phyloP scores from a whole-genome alignment of 2,888 invertebrate genomes.

The Drosophila formosana region DNA sequence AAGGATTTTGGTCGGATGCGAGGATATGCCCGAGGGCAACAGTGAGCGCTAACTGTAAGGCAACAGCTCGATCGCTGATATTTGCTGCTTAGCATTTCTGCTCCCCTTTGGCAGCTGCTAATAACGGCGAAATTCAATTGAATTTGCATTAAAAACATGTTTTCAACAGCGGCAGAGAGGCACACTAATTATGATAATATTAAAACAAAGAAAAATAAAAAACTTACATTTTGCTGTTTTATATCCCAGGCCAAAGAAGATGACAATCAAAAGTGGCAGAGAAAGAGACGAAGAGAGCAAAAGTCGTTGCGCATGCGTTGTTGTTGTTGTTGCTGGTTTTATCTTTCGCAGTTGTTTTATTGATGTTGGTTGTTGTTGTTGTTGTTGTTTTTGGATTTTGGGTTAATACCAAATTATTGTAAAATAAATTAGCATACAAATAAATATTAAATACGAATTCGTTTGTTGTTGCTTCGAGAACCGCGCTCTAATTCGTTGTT shows the following conservation, averaged over 20 bases:
- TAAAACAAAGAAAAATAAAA: slow-evolving; percentile 36
- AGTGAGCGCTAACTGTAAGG: slow-evolving; percentile 8
- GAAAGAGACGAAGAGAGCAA: slow-evolving; percentile 12
- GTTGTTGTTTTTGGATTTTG: slow-evolving; percentile 52
- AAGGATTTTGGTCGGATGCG: slow-evolving; percentile 13
- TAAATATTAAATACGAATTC: slow-evolving; percentile 66
- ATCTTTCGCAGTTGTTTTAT: slow-evolving; percentile 38
- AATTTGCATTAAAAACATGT: slow-evolving; percentile 72
- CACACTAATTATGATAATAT: slow-evolving; percentile 31
- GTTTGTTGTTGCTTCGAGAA: slow-evolving; percentile 41
- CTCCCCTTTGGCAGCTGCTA: not conserved
- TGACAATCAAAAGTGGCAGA: slow-evolving; percentile 14
- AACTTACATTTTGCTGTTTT: slow-evolving; percentile 72
- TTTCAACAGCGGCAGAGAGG: slow-evolving; percentile 21
- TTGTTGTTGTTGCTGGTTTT: slow-evolving; percentile 32
- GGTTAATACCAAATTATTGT: slow-evolving; percentile 76
- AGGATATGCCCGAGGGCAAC: slow-evolving; percentile 1
- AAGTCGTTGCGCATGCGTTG: slow-evolving; percentile 28
- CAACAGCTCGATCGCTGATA: not conserved
- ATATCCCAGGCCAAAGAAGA: slow-evolving; percentile 64
- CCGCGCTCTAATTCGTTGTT: slow-evolving; percentile 39
- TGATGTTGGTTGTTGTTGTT: slow-evolving; percentile 31
- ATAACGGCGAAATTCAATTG: slow-evolving; percentile 59
- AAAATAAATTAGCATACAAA: slow-evolving; percentile 76
- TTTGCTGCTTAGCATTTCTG: not conserved